These are phyloP conservation scores for Pogonomyrmex barbatus DNA, from an alignment of 1,140 invertebrate species.

Conservation along the genomic window DNA sequence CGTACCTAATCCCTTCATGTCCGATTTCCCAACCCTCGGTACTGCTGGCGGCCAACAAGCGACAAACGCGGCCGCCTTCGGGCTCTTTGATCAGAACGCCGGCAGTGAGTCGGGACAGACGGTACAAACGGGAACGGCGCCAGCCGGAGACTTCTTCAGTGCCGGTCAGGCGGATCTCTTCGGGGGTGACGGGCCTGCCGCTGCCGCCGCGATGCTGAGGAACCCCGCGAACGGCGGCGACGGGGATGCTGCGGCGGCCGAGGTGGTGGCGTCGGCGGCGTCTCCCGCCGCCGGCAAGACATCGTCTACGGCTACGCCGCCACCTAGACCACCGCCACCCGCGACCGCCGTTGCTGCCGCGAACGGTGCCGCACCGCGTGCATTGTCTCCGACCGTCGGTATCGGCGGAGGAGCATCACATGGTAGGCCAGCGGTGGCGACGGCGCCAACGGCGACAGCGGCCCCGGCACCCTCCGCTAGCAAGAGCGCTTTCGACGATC, in stretches of 20 bases:
- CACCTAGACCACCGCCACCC: constrained; percentile 86
- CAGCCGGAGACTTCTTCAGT: constrained; percentile 83
- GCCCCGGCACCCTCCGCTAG: constrained; percentile 76
- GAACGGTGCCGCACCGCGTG: constrained; percentile 84
- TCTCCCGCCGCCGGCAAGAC: constrained; percentile 77
- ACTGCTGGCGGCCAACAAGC: constrained; percentile 65
- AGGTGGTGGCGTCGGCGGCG: constrained; percentile 76
- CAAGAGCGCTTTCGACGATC: constrained; percentile 90
- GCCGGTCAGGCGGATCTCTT: constrained; percentile 85
- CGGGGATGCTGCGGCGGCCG: constrained; percentile 76
- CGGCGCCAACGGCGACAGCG: constrained; percentile 61
- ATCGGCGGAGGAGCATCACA: constrained; percentile 73
- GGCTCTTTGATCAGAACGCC: constrained; percentile 74
- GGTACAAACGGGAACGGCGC: constrained; percentile 39
- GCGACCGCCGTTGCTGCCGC: constrained; percentile 78
- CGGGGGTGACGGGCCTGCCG: constrained; percentile 78
- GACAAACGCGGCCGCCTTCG: constrained; percentile 64
- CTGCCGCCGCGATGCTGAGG: constrained; percentile 79
- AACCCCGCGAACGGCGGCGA: constrained; percentile 74
- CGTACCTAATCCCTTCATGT: constrained; percentile 87
- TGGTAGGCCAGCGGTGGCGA: constrained; percentile 74
- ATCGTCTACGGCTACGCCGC: constrained; percentile 84
- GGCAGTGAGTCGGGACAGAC: constrained; percentile 61
- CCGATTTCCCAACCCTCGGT: constrained; percentile 84
- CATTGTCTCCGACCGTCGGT: constrained; percentile 79